A percentile compares a stretch with the other conserved stretches of the same genome.
Evolutionary conservation across 92 coral and sea anemone species (phyloP).

Genomic region (Epizoanthus ramosus): DNA sequence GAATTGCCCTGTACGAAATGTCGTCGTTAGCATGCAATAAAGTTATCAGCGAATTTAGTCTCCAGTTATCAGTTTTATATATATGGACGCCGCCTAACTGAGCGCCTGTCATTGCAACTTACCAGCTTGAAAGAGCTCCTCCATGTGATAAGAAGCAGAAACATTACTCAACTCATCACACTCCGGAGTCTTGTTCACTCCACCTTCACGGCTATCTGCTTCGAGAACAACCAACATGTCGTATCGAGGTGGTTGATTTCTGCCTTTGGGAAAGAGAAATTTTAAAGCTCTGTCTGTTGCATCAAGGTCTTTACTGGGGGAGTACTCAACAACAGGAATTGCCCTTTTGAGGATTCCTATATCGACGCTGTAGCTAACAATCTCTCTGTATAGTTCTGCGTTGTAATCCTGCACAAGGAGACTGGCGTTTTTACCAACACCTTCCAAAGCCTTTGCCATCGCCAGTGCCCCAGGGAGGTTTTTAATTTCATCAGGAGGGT

Average conservation of each 20-base stretch:
- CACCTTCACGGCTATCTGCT: conserved; percentile 44
- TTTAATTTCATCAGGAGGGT: conserved; percentile 59
- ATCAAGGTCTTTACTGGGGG: conserved; percentile 33
- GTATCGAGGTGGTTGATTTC: conserved; percentile 59
- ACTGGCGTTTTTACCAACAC: conserved; percentile 51
- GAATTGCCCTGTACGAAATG: too few species aligned
- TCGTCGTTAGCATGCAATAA: too few species aligned
- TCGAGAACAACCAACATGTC: conserved; percentile 88
- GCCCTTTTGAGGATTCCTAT: conserved; percentile 44
- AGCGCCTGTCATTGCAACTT: background rate
- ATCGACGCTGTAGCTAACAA: conserved; percentile 45
- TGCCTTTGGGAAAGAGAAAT: conserved; percentile 68
- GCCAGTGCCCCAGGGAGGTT: conserved; percentile 69
- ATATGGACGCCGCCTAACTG: too few species aligned
- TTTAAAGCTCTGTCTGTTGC: conserved; percentile 58
- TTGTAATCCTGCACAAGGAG: conserved; percentile 57
- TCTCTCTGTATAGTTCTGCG: conserved; percentile 44
- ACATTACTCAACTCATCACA: background rate
- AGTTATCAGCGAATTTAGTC: too few species aligned
- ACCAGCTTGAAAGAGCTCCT: conserved; percentile 91
- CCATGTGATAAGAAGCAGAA: conserved; percentile 70
- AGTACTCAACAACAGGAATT: conserved; percentile 65
- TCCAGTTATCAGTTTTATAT: too few species aligned
- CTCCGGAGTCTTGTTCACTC: too few species aligned
- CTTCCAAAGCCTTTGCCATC: conserved; percentile 75